A percentile compares a stretch with the other conserved stretches of the same genome.
Conservation (phyloP, 1,140 invertebrate species). For the Plodia interpunctella region DNA sequence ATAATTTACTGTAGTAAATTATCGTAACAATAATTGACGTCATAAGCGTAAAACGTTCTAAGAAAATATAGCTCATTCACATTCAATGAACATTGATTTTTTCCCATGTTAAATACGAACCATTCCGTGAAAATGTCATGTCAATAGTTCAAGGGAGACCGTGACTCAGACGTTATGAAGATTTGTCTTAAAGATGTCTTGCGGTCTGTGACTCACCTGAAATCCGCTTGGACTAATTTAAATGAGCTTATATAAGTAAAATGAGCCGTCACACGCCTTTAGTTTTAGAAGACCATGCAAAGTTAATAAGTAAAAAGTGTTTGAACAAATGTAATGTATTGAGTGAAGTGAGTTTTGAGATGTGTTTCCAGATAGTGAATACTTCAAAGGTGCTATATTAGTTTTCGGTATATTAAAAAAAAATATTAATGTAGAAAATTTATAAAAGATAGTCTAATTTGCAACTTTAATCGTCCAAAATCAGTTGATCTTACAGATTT, state of each 20-base stretch:
- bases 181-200: conserved; percentile 2
- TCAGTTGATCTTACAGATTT: too few relatives aligned
- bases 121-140: conserved; percentile 14
- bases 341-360: too few relatives aligned
- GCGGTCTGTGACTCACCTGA: conserved; percentile 29
- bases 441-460: too few relatives aligned
- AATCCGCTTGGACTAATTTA: conserved; percentile 37
- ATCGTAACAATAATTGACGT: too few relatives aligned
- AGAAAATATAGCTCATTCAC: neutral
- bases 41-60: neutral
- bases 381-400: too few relatives aligned
- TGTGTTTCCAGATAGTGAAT: too few relatives aligned
- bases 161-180: conserved; percentile 29
- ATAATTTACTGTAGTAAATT: too few relatives aligned
- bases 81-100: conserved; percentile 3
- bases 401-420: too few relatives aligned
- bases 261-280: neutral
- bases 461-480: too few relatives aligned
- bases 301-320: too few relatives aligned
- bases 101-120: neutral
- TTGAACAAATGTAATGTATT: too few relatives aligned
- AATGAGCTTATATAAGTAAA: conserved; percentile 11
- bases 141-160: conserved; percentile 21
- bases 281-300: neutral
- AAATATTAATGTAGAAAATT: too few relatives aligned